These are phyloP conservation scores for Coelinius sp. DNA, from an alignment of 2,888 invertebrate genomes.

Conservation along the genomic window DNA sequence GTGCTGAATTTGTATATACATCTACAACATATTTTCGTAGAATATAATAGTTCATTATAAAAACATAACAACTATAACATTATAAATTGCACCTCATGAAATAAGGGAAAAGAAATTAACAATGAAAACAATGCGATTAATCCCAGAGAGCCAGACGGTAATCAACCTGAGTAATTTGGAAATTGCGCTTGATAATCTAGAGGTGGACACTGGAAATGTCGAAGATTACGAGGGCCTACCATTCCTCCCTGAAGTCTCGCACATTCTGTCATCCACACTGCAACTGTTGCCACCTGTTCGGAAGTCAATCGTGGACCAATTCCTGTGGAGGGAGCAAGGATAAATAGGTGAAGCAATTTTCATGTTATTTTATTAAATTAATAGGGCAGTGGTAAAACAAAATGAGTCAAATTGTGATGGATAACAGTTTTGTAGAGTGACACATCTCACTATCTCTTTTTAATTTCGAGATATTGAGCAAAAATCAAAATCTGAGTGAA, in stretches of 20 bases:
- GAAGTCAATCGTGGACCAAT: slow-evolving; percentile 62
- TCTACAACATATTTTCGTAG: slow-evolving; percentile 17
- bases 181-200: slow-evolving; percentile 70
- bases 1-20: slow-evolving; percentile 13
- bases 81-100: slow-evolving; percentile 34
- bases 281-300: slow-evolving; percentile 62
- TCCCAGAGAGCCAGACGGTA: background rate
- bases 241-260: slow-evolving; percentile 76
- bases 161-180: slow-evolving; percentile 26
- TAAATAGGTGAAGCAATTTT: background rate
- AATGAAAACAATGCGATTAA: slow-evolving; percentile 12
- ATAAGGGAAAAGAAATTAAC: background rate
- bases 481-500: background rate
- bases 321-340: slow-evolving; percentile 52
- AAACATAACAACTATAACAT: slow-evolving; percentile 45
- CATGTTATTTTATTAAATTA: background rate
- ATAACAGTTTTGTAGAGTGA: no score
- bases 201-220: slow-evolving; percentile 80
- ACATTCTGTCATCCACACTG: slow-evolving; percentile 67
- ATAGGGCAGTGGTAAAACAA: no score
- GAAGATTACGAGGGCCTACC: slow-evolving; percentile 81
- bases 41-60: slow-evolving; percentile 14
- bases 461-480: no score
- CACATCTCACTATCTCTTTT: no score
- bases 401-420: slow-evolving; percentile 32